These are phyloP conservation scores for Drosophila bocki DNA, from an alignment of 1,140 invertebrate species.

Conservation along the genomic window DNA sequence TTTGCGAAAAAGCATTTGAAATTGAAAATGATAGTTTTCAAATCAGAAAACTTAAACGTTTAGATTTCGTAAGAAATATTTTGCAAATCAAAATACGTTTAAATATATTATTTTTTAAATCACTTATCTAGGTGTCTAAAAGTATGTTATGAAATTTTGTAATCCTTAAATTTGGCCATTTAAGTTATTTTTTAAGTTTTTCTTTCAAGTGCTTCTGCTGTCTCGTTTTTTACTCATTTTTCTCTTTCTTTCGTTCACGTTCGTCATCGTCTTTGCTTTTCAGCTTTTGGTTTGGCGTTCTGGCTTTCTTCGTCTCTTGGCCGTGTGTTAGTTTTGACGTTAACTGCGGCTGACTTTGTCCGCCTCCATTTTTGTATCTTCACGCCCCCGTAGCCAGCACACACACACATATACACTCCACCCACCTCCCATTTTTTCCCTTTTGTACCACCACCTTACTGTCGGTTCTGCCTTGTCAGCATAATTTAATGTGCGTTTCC, in stretches of 20 bases:
- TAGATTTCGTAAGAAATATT: too few species aligned
- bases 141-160: background rate
- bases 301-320: conserved; percentile 45
- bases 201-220: conserved; percentile 6
- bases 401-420: background rate
- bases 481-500: conserved; percentile 69
- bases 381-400: conserved; percentile 4
- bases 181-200: background rate
- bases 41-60: background rate
- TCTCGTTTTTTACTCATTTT: conserved; percentile 8
- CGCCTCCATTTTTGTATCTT: conserved; percentile 35
- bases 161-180: background rate
- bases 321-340: conserved; percentile 65
- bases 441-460: conserved; percentile 14
- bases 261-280: conserved; percentile 59
- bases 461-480: conserved; percentile 66
- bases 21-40: background rate
- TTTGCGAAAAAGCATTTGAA: background rate
- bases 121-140: too few species aligned
- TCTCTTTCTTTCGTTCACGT: conserved; percentile 13
- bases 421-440: background rate
- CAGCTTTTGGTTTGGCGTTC: conserved; percentile 45
- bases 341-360: conserved; percentile 68
- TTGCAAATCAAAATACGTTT: too few species aligned
- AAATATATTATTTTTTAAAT: background rate